Evolutionary conservation across 2,888 invertebrate species (phyloP).

Genomic region (Cephus sareptanus): DNA sequence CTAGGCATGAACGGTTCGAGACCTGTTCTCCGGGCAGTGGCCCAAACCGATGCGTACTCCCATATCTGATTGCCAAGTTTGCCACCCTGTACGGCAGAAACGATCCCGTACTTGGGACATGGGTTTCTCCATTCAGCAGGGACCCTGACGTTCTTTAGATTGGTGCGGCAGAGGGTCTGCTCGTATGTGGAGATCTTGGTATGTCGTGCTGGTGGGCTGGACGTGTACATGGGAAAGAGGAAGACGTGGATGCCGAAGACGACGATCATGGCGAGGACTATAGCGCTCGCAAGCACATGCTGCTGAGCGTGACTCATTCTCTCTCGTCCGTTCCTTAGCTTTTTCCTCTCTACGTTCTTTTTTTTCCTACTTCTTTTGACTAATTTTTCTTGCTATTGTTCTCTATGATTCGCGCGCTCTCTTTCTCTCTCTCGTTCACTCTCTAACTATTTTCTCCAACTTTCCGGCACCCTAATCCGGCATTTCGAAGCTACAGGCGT

Average conservation of each 20-base stretch:
- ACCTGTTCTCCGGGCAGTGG: constrained; percentile 59
- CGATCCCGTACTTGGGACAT: constrained; percentile 59
- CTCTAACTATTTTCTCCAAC: constrained; percentile 29
- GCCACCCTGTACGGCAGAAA: constrained; percentile 60
- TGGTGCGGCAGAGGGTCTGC: constrained; percentile 69
- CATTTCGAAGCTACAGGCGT: constrained; percentile 59
- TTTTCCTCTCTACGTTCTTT: constrained; percentile 2
- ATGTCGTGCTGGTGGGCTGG: constrained; percentile 57
- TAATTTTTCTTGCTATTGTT: constrained; percentile 10
- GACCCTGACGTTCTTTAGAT: constrained; percentile 60
- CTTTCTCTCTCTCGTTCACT: constrained; percentile 20
- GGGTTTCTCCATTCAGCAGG: constrained; percentile 59
- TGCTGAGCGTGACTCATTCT: constrained; percentile 70
- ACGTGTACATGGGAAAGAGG: constrained; percentile 71
- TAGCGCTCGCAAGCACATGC: constrained; percentile 71
- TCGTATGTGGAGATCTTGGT: constrained; percentile 69
- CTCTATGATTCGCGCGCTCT: constrained; percentile 7
- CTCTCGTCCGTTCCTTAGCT: constrained; percentile 19
- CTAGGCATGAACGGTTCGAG: constrained; percentile 61
- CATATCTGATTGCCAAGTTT: constrained; percentile 63
- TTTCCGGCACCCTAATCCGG: constrained; percentile 50
- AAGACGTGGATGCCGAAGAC: constrained; percentile 72
- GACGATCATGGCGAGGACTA: constrained; percentile 70
- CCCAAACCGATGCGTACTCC: constrained; percentile 64
- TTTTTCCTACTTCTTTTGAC: constrained; percentile 8